Evolutionary conservation across 2,888 invertebrate species (phyloP), one percentile per base, ranked within the genome.

Genomic region (Cremastinae sp.): DNA sequence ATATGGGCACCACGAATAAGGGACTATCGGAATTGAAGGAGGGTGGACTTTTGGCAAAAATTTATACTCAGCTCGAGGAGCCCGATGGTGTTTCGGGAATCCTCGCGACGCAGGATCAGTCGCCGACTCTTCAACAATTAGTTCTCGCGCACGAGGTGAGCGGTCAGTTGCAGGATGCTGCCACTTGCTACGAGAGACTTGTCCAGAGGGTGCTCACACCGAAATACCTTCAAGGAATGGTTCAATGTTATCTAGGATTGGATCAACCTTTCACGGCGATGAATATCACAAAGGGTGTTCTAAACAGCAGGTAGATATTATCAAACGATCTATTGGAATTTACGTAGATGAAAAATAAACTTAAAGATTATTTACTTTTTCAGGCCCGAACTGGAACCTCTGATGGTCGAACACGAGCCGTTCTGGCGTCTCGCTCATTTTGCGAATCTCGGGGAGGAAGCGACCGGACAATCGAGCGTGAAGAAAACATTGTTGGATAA

Each of bases 231-330:
- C 90, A 91, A 91, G 97, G 96, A 16, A 94, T 98, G 90, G 93
- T 98, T 49, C 94, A 95, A 81, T 97, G 97, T 84, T 96, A 97
- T 85, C 90, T 98, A 59, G 94, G 94, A 20, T 91, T 97, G 70
- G 97, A 97, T 87, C 96, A 98, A 86, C 96, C 96, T 0, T 95
- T 94, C 84, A 96, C 95, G 0, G 97, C 97, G 0, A 92, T 95
- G 79, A 92, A 94, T 14, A 92, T 97, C 77, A 92, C 95, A 0
- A 93, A 95, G 81, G 94, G 94, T 0, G 90, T 93, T n/a, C 88
- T 93, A 64, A 92, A 93, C 54, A 91, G 92, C 7, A 90, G 91
- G 86, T 91, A 22, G 12, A n/a, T 56, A 5, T 4, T 36, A 45
- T 20, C 45, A 38, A 4, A 38, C 2, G 12, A 5, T 45, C 12